phyloP scores from a whole-genome alignment of 2,113 vertebrate genomes.

The Notechis scutatus region DNA sequence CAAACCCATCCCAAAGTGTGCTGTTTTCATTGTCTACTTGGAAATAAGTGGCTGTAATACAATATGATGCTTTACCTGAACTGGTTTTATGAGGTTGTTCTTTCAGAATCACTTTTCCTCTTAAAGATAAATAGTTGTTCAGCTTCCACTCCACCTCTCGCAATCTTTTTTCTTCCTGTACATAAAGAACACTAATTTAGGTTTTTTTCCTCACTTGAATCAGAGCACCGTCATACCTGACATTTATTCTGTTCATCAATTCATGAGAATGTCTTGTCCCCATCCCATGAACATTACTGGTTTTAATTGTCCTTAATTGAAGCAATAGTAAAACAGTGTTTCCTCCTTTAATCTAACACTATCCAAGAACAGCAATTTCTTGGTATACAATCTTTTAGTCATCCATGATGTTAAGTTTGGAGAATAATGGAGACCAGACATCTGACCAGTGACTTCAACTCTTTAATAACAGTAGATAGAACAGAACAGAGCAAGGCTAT shows the following conservation, averaged over 20 bases:
- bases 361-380: background rate
- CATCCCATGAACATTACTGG: background rate
- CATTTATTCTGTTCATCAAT: background rate
- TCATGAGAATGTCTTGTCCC: background rate
- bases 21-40: background rate
- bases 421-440: too few relatives aligned
- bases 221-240: background rate
- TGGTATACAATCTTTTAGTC: background rate
- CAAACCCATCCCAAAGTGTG: background rate
- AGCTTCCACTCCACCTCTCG: slow-evolving; percentile 22
- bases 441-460: too few relatives aligned
- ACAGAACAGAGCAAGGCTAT: too few relatives aligned
- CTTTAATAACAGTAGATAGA: too few relatives aligned
- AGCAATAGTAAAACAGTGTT: background rate
- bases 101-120: background rate
- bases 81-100: background rate
- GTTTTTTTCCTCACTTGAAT: background rate
- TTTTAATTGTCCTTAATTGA: background rate
- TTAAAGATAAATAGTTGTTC: slow-evolving; percentile 30
- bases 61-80: background rate
- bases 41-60: background rate
- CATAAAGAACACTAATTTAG: background rate
- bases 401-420: too few relatives aligned
- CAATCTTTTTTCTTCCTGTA: background rate
- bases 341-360: background rate